Conservation (phyloP, 2,888 invertebrate genomes). For the Creontiades dilutus region DNA sequence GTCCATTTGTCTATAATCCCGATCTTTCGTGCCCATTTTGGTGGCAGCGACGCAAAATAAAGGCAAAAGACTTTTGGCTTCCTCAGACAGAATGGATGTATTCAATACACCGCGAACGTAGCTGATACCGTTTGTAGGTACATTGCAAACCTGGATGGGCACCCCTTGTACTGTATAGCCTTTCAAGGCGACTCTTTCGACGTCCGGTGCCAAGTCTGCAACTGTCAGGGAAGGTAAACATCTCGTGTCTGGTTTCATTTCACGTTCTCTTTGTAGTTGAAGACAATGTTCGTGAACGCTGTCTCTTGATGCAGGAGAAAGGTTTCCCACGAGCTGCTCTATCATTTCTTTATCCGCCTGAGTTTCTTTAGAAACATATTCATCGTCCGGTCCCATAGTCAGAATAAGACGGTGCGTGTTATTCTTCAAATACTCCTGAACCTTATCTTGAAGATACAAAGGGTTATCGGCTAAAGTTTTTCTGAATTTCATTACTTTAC, state of each 20-base stretch:
- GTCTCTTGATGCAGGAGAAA: constrained; percentile 83
- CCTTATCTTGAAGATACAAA: constrained; percentile 81
- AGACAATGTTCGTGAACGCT: constrained; percentile 85
- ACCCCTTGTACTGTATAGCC: constrained; percentile 79
- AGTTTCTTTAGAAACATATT: constrained; percentile 85
- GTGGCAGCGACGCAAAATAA: constrained; percentile 89
- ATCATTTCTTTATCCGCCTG: constrained; percentile 88
- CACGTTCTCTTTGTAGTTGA: constrained; percentile 86
- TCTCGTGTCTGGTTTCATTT: constrained; percentile 84
- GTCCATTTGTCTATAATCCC: constrained; percentile 90
- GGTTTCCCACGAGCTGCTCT: constrained; percentile 81
- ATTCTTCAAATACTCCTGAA: constrained; percentile 87
- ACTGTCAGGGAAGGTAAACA: constrained; percentile 89
- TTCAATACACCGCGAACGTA: constrained; percentile 90
- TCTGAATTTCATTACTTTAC: constrained; percentile 84
- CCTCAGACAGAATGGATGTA: constrained; percentile 83
- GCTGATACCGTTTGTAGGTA: constrained; percentile 93
- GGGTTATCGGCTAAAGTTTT: constrained; percentile 83
- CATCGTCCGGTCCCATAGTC: constrained; percentile 91
- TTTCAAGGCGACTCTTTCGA: constrained; percentile 79
- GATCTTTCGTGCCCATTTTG: constrained; percentile 90
- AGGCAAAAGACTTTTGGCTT: constrained; percentile 87
- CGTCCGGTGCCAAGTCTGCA: constrained; percentile 85
- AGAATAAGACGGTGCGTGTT: constrained; percentile 90
- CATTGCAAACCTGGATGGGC: constrained; percentile 87